These are phyloP conservation scores for Helicoverpa assulta DNA, from an alignment of 2,888 invertebrate genomes.

Conservation along the genomic window DNA sequence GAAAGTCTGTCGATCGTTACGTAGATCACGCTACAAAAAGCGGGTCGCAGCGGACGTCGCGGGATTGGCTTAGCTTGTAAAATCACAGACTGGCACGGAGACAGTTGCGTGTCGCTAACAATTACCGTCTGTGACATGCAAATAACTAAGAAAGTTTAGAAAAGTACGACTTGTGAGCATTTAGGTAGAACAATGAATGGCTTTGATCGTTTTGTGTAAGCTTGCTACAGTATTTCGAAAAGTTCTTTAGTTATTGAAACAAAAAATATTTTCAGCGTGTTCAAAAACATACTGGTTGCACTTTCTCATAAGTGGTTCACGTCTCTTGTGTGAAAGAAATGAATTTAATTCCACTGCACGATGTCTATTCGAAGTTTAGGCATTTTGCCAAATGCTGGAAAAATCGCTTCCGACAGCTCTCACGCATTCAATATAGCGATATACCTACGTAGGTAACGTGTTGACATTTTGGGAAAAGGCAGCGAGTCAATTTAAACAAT, in stretches of 20 bases:
- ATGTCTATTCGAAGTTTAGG: slow-evolving; percentile 51
- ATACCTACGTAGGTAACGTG: neutral
- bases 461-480: neutral
- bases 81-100: slow-evolving; percentile 62
- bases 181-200: slow-evolving; percentile 25
- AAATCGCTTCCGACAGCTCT: slow-evolving; percentile 53
- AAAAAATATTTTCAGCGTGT: neutral
- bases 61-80: slow-evolving; percentile 55
- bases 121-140: slow-evolving; percentile 60
- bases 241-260: too few species aligned
- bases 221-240: too few species aligned
- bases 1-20: slow-evolving; percentile 41
- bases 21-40: slow-evolving; percentile 52
- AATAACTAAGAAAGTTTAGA: slow-evolving; percentile 63
- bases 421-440: slow-evolving; percentile 12
- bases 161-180: slow-evolving; percentile 43
- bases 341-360: slow-evolving; percentile 31
- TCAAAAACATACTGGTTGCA: slow-evolving; percentile 27
- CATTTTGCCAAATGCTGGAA: slow-evolving; percentile 59
- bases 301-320: slow-evolving; percentile 34
- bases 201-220: slow-evolving; percentile 7
- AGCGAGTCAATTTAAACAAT: neutral
- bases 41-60: slow-evolving; percentile 56
- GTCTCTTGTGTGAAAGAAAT: slow-evolving; percentile 37
- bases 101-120: slow-evolving; percentile 59